Base-by-base conservation (phyloP, 2,797 vertebrate genomes). In the Alfaro cultratus region DNA sequence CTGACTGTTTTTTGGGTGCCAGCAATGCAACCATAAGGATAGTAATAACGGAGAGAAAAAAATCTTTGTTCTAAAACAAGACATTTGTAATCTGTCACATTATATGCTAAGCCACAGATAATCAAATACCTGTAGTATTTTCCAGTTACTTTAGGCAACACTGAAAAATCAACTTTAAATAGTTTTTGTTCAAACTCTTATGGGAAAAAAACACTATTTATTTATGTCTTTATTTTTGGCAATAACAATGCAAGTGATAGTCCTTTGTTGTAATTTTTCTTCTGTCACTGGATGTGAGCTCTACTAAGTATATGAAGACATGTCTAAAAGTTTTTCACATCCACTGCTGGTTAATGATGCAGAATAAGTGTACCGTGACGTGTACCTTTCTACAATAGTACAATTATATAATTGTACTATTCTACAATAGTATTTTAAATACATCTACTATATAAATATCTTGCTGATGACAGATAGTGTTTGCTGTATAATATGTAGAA, bases 1-100 rank as follows among this genome's bases (percentile, higher is more conserved):
- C 74, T 6, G 46, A 5, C 16, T 68, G 57, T n/a, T 68, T 72
- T 72, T 46, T 70, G 64, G 80, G 80, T 72, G 85, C 74, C n/a
- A 73, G 36, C 29, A 62, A 41, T 72, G 80, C 57, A 86, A 55
- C 64, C 18, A 53, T 18, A 6, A 23, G 26, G 23, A 45, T 29
- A 7, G 29, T 12, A 8, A 53, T 53, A 26, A 26, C 26, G 23
- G 23, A 67, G 29, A 15, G 18, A 36, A 2, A 12, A 41, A 16
- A 21, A 11, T 15, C 6, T 12, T 45, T n/a, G 13, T 7, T 71
- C 68, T 70, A n/a, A 18, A n/a, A 45, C 3, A 16, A 34, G 6
- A 45, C 26, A 29, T 45, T 13, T 70, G 68, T 16, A 29, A 29
- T 29, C 5, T n/a, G 26, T 3, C 26, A 45, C 12, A n/a, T 43